A percentile compares a stretch with the other conserved stretches of the same genome.
Evolutionary conservation across 2,113 vertebrate genomes (phyloP).

Genomic region (Boleophthalmus pectinirostris): DNA sequence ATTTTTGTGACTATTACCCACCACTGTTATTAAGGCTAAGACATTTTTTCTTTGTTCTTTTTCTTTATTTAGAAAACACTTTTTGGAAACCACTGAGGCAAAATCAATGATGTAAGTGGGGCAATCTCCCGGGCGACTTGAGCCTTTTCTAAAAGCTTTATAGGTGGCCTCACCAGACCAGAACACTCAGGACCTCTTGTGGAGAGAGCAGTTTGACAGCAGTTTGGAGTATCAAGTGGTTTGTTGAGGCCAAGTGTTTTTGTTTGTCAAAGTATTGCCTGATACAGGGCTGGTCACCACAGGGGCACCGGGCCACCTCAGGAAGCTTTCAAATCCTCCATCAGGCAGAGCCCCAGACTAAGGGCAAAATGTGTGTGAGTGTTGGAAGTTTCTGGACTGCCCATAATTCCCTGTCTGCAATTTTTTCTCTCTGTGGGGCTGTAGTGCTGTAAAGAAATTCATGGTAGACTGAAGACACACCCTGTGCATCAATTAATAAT

Average conservation of each 20-base stretch:
- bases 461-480: too few relatives aligned
- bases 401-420: neutral
- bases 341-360: neutral
- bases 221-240: constrained; percentile 5
- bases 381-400: neutral
- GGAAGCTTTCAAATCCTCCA: neutral
- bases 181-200: constrained; percentile 17
- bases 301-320: neutral
- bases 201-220: neutral
- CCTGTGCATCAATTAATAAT: too few relatives aligned
- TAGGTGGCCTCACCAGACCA: constrained; percentile 1
- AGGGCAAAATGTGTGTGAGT: neutral
- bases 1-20: neutral
- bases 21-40: neutral
- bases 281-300: neutral
- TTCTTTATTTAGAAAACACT: neutral
- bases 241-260: constrained; percentile 15
- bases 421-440: too few relatives aligned
- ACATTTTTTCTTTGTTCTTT: neutral
- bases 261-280: constrained; percentile 31
- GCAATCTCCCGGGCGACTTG: neutral
- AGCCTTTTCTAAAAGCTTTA: constrained; percentile 5
- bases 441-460: too few relatives aligned
- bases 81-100: neutral
- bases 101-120: neutral